Evolutionary conservation across 2,113 vertebrate genomes (phyloP).

Genomic region (Prionailurus bengalensis): DNA sequence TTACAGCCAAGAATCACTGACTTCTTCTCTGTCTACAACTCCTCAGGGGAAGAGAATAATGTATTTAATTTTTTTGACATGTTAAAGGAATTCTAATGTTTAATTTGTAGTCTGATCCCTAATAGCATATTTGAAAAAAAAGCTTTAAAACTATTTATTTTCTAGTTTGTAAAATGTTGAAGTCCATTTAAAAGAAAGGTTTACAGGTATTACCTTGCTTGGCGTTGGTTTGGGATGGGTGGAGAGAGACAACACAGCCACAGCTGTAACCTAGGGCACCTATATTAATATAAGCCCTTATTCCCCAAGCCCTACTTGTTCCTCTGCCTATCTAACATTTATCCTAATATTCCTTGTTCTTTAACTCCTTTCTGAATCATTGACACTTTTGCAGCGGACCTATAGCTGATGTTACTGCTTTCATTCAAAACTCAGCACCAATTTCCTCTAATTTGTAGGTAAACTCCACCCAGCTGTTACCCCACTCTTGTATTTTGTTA

Average conservation of each 20-base stretch:
- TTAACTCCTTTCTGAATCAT: slow-evolving; percentile 19
- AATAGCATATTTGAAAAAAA: slow-evolving; percentile 51
- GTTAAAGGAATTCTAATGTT: slow-evolving; percentile 54
- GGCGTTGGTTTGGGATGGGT: neutral
- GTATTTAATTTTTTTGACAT: slow-evolving; percentile 84
- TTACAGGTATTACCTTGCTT: neutral
- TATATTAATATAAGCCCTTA: neutral
- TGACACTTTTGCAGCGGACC: neutral
- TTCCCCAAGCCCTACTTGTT: neutral
- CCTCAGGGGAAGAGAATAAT: slow-evolving; percentile 83
- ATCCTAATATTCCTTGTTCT: neutral
- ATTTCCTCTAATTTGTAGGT: neutral
- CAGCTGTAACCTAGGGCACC: neutral
- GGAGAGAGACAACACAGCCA: neutral
- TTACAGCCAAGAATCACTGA: slow-evolving; percentile 88
- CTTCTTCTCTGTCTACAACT: slow-evolving; percentile 86
- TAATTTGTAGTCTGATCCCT: slow-evolving; percentile 45
- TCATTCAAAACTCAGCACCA: slow-evolving; percentile 11
- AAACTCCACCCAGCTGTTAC: neutral
- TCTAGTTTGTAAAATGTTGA: slow-evolving; percentile 35
- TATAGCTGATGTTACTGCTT: neutral
- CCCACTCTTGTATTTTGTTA: neutral
- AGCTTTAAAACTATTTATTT: slow-evolving; percentile 18
- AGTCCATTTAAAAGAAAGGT: slow-evolving; percentile 44
- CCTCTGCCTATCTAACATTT: neutral